phyloP scores from a whole-genome alignment of 2,113 vertebrate genomes.

The Phasianus colchicus region DNA sequence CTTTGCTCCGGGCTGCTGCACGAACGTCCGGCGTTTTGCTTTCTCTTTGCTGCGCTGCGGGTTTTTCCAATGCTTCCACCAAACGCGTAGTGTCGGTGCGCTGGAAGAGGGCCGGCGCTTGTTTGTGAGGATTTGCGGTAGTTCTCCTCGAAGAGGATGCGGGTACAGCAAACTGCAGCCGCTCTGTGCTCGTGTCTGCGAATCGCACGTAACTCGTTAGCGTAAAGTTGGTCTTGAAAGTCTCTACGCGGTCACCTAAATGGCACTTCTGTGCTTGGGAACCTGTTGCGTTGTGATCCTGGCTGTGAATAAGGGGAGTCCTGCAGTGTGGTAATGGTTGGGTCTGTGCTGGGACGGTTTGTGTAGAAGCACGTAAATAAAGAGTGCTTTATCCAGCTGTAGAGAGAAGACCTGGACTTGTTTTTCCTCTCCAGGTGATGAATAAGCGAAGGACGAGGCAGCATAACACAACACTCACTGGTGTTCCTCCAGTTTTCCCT shows the following conservation, averaged over 20 bases:
- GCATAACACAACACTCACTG: fast-evolving
- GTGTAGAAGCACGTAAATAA: not conserved
- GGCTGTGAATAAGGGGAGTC: not conserved
- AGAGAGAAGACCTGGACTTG: not conserved
- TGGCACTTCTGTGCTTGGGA: not conserved
- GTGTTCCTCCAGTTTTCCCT: not conserved
- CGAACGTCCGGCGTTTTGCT: fast-evolving
- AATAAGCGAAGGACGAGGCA: not conserved
- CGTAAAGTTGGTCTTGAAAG: not conserved
- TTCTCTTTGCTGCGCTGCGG: fast-evolving
- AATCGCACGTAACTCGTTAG: fast-evolving
- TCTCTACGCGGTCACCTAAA: fast-evolving
- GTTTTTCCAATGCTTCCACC: fast-evolving
- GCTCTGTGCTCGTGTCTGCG: fast-evolving
- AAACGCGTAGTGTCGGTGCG: fast-evolving
- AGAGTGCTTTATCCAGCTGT: not conserved
- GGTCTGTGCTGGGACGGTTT: fast-evolving
- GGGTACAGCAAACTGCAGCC: fast-evolving
- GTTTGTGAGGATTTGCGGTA: not conserved
- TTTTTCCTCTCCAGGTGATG: not conserved
- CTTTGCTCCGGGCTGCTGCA: fast-evolving
- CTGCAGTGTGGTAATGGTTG: fast-evolving
- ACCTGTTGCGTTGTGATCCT: not conserved
- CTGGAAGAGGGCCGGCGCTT: not conserved
- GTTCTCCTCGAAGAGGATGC: fast-evolving